Conservation (phyloP, 2,888 invertebrate species). For the Amblyjoppa proteus region DNA sequence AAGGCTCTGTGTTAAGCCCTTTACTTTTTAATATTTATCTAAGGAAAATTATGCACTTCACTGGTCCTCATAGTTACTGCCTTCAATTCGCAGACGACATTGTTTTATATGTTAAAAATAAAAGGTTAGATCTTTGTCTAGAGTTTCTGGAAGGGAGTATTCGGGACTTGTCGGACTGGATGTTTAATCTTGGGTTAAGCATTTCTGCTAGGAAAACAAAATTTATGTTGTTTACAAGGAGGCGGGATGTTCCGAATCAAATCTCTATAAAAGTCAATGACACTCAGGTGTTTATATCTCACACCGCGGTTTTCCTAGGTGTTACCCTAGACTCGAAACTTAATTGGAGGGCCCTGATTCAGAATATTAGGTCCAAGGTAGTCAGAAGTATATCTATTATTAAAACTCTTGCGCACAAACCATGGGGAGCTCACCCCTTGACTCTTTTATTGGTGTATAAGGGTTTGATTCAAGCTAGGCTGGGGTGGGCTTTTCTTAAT, state of each 20-base stretch:
- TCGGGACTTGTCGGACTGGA: not conserved
- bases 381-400: not conserved
- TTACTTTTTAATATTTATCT: conserved; percentile 20
- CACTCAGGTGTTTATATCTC: not conserved
- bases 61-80: not conserved
- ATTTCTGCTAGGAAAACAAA: conserved; percentile 15
- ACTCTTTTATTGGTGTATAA: conserved; percentile 31
- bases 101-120: not conserved
- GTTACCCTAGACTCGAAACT: conserved; percentile 29
- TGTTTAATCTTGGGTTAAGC: not conserved
- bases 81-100: conserved; percentile 9
- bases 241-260: not conserved
- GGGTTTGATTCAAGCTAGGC: conserved; percentile 15
- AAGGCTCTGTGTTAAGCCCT: conserved; percentile 13
- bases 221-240: not conserved
- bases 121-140: not conserved
- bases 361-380: not conserved
- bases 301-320: not conserved
- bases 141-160: not conserved
- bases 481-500: not conserved
- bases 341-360: conserved; percentile 19
- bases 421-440: conserved; percentile 31
- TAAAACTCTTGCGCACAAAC: conserved; percentile 5
- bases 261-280: not conserved
- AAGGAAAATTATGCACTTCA: not conserved